Conservation (phyloP, 1,140 invertebrate species). For the Caenorhabditis inopinata region DNA sequence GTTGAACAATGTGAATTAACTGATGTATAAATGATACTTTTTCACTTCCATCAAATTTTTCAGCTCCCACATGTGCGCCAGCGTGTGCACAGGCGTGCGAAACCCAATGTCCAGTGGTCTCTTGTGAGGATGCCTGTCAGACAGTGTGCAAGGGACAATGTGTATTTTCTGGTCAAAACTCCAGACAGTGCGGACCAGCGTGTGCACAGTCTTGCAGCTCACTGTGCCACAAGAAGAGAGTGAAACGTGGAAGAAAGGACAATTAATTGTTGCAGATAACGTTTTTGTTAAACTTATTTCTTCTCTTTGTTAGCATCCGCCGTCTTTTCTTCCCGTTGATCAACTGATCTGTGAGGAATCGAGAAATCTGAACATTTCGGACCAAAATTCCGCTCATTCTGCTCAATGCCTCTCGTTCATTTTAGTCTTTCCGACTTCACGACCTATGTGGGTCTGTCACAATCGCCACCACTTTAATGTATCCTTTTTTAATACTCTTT, state of each 20-base stretch:
- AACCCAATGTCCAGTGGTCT: conserved; percentile 25
- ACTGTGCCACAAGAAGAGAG: conserved; percentile 21
- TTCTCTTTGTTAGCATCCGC: neutral
- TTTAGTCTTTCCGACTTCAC: neutral
- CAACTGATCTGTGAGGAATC: neutral
- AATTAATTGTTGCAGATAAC: neutral
- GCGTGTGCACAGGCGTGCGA: conserved; percentile 26
- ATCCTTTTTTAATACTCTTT: no score
- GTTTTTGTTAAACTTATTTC: neutral
- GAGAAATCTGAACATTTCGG: neutral
- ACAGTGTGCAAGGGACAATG: conserved; percentile 39
- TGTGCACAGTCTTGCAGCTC: conserved; percentile 31
- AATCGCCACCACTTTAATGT: neutral
- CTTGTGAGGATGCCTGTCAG: conserved; percentile 34
- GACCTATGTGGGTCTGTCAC: conserved; percentile 31
- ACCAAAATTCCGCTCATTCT: conserved; percentile 7
- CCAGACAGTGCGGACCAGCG: conserved; percentile 33
- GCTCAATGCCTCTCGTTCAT: no score
- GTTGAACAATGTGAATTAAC: no score
- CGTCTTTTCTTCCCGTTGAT: no score
- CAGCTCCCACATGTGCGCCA: conserved; percentile 26
- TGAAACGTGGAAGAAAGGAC: conserved; percentile 30
- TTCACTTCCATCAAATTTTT: no score
- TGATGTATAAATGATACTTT: no score
- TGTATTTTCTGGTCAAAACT: conserved; percentile 35